Evolutionary conservation across 2,797 vertebrate species (phyloP), one percentile per base, ranked within the genome.

Genomic region (Pseudomugil tenellus): DNA sequence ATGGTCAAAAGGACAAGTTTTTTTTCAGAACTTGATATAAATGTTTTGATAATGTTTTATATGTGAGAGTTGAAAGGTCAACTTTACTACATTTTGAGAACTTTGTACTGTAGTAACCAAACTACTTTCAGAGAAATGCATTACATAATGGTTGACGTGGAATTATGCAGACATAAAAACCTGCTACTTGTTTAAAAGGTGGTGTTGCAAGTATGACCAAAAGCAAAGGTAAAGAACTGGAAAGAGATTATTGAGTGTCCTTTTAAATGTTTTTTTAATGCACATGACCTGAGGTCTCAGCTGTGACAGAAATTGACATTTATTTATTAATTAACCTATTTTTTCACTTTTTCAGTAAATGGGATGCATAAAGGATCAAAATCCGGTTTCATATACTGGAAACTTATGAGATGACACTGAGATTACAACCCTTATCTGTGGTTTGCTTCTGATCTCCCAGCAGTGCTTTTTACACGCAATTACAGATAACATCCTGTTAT

Each of bases 401-500:
- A 67, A 21, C 4, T 60, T 62, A 62, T 60, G 72, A 58, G 65
- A 77, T 71, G 73, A 61, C 39, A 56, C 37, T 31, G 58, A 76
- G 59, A 65, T 76, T 37, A 64, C 68, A 14, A 79, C 59, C 64
- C 43, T 69, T 60, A 51, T 75, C 63, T 59, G 7, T 57, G 29
- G 29, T 0, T 5, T 51, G 58, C 62, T 55, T 49, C 77, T 63
- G 51, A 72, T 61, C 34, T 72, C 68, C 32, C 69, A 41, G 28
- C 68, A 73, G 57, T 37, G 54, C 65, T 67, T 84, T 84, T 79
- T 71, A 69, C 70, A 63, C 39, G 2, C 58, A 68, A 81, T 84
- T 76, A 70, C 72, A 74, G 79, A 79, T 78, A 79, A 78, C 67
- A 78, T 77, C 64, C 69, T 67, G 23, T 75, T 70, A 83, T 83